These are phyloP conservation scores for Anguilla marmorata DNA, from an alignment of 2,797 vertebrate genomes.

Conservation along the genomic window DNA sequence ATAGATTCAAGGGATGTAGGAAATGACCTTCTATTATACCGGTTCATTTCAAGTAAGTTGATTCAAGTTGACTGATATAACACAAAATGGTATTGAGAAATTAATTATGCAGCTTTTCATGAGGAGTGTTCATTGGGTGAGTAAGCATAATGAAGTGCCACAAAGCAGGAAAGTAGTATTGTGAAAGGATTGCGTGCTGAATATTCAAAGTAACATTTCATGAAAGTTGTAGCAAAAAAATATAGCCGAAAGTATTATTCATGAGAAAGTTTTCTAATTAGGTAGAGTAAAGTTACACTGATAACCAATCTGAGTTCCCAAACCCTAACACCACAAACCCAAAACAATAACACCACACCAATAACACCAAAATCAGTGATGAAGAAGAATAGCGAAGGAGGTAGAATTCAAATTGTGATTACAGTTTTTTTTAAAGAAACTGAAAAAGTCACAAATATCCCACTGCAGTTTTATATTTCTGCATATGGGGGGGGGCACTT, in stretches of 20 bases:
- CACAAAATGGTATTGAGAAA: not conserved
- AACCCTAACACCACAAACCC: too few species aligned
- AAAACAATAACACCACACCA: too few species aligned
- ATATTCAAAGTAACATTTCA: not conserved
- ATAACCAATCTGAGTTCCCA: not conserved
- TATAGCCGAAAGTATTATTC: not conserved
- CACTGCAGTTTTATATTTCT: not conserved
- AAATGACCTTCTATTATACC: not conserved
- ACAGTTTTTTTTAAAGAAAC: too few species aligned
- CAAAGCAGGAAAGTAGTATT: not conserved
- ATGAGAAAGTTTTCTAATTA: not conserved
- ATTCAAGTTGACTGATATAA: not conserved
- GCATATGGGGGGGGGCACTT: too few species aligned
- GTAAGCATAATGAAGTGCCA: not conserved
- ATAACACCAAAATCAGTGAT: not conserved
- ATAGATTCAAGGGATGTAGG: not conserved
- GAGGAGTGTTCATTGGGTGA: not conserved
- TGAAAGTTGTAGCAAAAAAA: not conserved
- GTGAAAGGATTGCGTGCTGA: not conserved
- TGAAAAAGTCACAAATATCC: not conserved
- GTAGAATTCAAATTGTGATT: not conserved
- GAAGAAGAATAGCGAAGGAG: not conserved
- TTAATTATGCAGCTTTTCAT: not conserved
- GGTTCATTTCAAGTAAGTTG: not conserved
- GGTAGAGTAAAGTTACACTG: not conserved